phyloP scores from a whole-genome alignment of 64 coral and sea anemone genomes.

The Platygyra sinensis region DNA sequence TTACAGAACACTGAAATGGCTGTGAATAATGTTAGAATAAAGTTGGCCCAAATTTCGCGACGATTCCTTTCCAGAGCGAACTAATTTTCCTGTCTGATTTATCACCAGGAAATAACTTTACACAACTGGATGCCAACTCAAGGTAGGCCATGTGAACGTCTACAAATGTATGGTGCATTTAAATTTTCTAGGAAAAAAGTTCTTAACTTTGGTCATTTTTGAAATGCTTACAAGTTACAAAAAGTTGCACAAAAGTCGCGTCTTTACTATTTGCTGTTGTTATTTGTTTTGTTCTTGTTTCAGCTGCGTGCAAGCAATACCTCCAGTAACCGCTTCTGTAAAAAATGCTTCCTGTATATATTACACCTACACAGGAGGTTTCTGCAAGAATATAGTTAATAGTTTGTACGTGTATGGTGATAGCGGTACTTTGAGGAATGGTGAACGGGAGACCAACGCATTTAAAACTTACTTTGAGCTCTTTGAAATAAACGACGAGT shows the following conservation, averaged over 20 bases:
- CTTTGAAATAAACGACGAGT: neutral
- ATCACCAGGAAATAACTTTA: neutral
- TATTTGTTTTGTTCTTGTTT: neutral
- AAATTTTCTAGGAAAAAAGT: neutral
- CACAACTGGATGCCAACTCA: neutral
- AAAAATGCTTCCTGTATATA: neutral
- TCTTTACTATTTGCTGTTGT: neutral
- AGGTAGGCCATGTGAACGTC: neutral
- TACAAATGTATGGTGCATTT: neutral
- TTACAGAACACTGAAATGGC: too few relatives aligned
- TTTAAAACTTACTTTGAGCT: neutral
- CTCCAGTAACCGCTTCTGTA: neutral
- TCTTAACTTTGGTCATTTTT: too few relatives aligned
- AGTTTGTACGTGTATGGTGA: constrained; percentile 11
- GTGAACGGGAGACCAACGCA: neutral
- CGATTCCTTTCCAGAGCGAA: neutral
- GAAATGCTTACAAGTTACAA: too few relatives aligned
- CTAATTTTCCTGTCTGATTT: neutral
- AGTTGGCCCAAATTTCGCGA: neutral
- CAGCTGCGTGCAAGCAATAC: neutral
- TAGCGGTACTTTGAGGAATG: neutral
- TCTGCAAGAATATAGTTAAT: neutral
- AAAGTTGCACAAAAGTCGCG: too few relatives aligned
- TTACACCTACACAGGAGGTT: neutral
- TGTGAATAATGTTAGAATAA: neutral